phyloP scores from a whole-genome alignment of 2,113 vertebrate genomes.

The Chaetura pelagica region DNA sequence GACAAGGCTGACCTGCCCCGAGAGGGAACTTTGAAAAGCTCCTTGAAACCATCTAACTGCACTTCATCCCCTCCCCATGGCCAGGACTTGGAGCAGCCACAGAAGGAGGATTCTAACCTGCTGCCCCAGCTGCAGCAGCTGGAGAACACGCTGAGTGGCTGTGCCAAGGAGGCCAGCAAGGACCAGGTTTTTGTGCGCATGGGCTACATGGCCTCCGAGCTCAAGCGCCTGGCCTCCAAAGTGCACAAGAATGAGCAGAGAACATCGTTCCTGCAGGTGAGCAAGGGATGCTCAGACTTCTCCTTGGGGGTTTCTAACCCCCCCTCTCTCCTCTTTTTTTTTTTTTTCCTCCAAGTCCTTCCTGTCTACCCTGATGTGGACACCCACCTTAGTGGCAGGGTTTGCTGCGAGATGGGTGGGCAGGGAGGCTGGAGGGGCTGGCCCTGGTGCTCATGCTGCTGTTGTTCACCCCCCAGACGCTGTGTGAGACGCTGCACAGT shows the following conservation, averaged over 20 bases:
- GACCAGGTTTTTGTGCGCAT: slow-evolving; percentile 92
- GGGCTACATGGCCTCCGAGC: slow-evolving; percentile 95
- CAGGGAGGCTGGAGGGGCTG: not conserved
- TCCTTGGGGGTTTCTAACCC: accelerated
- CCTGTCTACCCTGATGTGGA: not conserved
- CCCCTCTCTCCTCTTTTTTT: not conserved
- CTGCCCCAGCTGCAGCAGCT: slow-evolving; percentile 91
- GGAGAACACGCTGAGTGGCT: slow-evolving; percentile 92
- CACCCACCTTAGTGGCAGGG: not conserved
- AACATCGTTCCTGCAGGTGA: slow-evolving; percentile 93
- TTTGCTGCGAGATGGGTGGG: not conserved
- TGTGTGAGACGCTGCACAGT: slow-evolving; percentile 93
- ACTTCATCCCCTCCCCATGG: not conserved
- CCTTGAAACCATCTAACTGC: not conserved
- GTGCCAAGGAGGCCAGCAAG: slow-evolving; percentile 91
- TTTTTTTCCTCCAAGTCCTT: not conserved
- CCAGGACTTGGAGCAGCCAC: slow-evolving; percentile 74
- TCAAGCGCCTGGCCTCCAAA: slow-evolving; percentile 94
- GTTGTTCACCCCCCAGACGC: slow-evolving; percentile 75
- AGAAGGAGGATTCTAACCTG: slow-evolving; percentile 86
- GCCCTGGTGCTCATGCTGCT: not conserved
- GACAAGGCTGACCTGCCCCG: not conserved
- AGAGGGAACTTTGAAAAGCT: not conserved
- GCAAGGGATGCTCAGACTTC: not conserved
- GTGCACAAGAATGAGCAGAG: slow-evolving; percentile 96